A percentile compares a stretch with the other conserved stretches of the same genome.
Conservation (phyloP, 2,113 vertebrate genomes). For the Loxodonta africana region DNA sequence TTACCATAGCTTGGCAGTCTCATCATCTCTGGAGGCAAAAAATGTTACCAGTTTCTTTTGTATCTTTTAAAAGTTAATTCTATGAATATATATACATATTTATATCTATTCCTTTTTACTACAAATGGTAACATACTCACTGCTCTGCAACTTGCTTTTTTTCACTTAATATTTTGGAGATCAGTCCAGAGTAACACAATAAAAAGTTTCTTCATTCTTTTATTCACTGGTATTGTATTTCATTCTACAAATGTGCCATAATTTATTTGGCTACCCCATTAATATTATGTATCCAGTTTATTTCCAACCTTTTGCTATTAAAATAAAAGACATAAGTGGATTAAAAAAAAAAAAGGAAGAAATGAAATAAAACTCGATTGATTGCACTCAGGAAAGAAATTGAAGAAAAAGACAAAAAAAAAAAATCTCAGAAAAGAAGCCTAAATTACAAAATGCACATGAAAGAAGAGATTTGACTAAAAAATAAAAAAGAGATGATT, state of each 20-base stretch:
- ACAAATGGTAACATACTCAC: neutral
- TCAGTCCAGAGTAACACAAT: neutral
- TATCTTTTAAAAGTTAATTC: too few relatives aligned
- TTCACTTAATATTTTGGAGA: neutral
- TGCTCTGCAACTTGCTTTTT: too few relatives aligned
- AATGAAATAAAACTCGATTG: neutral
- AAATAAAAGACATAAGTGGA: neutral
- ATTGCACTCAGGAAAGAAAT: neutral
- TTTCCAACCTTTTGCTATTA: neutral
- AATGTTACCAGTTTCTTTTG: too few relatives aligned
- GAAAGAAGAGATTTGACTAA: neutral
- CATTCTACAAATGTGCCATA: neutral
- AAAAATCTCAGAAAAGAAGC: neutral
- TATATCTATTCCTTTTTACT: too few relatives aligned
- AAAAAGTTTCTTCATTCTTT: neutral
- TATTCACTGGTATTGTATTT: neutral
- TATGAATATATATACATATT: too few relatives aligned
- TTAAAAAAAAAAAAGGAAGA: neutral
- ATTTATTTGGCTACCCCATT: neutral
- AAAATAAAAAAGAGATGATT: neutral
- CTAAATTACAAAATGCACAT: neutral
- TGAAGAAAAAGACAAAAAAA: neutral
- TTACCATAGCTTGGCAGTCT: too few relatives aligned
- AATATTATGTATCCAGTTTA: slow-evolving; percentile 3
- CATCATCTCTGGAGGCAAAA: too few relatives aligned